These are phyloP conservation scores for Muscina levida DNA, from an alignment of 2,888 invertebrate species.

Conservation along the genomic window DNA sequence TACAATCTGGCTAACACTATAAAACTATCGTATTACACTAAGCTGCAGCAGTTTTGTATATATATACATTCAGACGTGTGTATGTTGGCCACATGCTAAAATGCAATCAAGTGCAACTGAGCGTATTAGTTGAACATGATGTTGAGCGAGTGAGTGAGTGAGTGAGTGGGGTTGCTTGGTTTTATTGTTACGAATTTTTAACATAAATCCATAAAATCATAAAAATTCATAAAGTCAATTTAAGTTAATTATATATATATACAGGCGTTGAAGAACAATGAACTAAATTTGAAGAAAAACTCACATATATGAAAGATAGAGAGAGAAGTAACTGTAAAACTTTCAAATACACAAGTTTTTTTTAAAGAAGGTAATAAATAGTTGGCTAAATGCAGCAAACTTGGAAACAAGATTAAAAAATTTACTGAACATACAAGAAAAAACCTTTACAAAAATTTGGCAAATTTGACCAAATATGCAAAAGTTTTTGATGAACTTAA, in stretches of 20 bases:
- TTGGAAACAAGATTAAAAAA: too few relatives aligned
- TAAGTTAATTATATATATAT: neutral
- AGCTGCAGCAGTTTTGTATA: too few relatives aligned
- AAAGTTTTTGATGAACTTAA: too few relatives aligned
- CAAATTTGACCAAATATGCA: too few relatives aligned
- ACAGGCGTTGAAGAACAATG: slow-evolving; percentile 45
- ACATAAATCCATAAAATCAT: neutral
- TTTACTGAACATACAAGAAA: too few relatives aligned
- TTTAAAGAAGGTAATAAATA: neutral
- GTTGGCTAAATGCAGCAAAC: too few relatives aligned
- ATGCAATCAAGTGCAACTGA: slow-evolving; percentile 65
- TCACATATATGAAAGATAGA: too few relatives aligned
- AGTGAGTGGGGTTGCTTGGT: neutral
- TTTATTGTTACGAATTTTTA: neutral
- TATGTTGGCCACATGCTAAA: slow-evolving; percentile 57
- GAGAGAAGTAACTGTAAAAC: neutral
- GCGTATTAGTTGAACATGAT: slow-evolving; percentile 60
- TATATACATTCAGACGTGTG: neutral
- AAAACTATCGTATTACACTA: too few relatives aligned
- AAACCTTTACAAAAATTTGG: too few relatives aligned
- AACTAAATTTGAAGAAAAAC: slow-evolving; percentile 31
- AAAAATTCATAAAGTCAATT: neutral
- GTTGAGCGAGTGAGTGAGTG: too few relatives aligned
- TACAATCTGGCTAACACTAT: too few relatives aligned
- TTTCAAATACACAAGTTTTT: too few relatives aligned